phyloP scores from a whole-genome alignment of 2,113 vertebrate species.

The Muntiacus muntjak region DNA sequence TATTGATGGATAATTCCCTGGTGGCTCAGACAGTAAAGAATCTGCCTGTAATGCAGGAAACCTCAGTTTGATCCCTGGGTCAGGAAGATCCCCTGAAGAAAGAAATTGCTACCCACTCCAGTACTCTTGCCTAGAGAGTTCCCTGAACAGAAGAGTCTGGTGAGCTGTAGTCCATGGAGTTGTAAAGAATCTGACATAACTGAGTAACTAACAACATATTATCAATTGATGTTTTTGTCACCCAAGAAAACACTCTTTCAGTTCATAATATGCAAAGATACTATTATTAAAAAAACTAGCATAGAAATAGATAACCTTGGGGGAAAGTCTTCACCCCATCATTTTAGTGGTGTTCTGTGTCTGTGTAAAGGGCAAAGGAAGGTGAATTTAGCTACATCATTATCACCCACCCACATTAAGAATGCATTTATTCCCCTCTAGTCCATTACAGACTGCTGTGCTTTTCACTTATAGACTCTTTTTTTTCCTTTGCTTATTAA shows the following conservation, averaged over 20 bases:
- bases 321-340: conserved; percentile 38
- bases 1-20: not conserved
- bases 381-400: conserved; percentile 61
- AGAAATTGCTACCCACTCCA: not conserved
- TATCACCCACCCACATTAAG: conserved; percentile 68
- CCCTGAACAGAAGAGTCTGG: not conserved
- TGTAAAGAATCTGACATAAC: not conserved
- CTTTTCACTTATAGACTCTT: not conserved
- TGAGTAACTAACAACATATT: not conserved
- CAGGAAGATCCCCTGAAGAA: not conserved
- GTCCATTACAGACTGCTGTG: conserved; percentile 55
- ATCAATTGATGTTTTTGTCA: not conserved
- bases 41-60: not conserved
- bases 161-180: not conserved
- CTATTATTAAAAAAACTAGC: conserved; percentile 4
- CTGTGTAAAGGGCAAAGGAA: conserved; percentile 67
- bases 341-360: conserved; percentile 56
- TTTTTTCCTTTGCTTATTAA: not conserved
- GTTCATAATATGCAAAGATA: conserved; percentile 18
- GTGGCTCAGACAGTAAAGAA: not conserved
- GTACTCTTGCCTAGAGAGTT: not conserved
- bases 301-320: conserved; percentile 57
- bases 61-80: not conserved
- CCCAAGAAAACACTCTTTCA: not conserved
- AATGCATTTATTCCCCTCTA: conserved; percentile 52